Evolutionary conservation across 2,888 invertebrate species (phyloP).

Genomic region (Hirtodrosophila trivittata): DNA sequence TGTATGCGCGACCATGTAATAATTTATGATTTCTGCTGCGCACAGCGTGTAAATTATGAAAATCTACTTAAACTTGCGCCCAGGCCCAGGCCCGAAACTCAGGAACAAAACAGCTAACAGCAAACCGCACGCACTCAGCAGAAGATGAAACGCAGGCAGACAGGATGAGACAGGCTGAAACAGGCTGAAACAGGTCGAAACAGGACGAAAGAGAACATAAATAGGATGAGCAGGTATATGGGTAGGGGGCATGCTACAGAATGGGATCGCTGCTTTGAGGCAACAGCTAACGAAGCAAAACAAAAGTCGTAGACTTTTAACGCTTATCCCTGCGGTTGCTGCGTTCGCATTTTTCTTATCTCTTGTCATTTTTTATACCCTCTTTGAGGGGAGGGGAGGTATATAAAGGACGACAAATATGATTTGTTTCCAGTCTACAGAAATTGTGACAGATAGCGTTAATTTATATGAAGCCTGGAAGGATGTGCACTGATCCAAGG

Average conservation of each 20-base stretch:
- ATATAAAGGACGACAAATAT: constrained; percentile 23
- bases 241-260: constrained; percentile 2
- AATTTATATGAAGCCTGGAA: constrained; percentile 36
- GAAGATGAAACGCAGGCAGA: constrained; percentile 1
- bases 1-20: constrained; percentile 40
- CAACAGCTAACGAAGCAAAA: constrained; percentile 74
- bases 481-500: not conserved
- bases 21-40: constrained; percentile 71
- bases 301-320: constrained; percentile 61
- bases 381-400: constrained; percentile 28
- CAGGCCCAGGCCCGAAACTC: not conserved
- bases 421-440: constrained; percentile 44
- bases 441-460: constrained; percentile 26
- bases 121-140: constrained; percentile 33
- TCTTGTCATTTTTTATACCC: constrained; percentile 50
- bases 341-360: constrained; percentile 51
- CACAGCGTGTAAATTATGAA: constrained; percentile 75
- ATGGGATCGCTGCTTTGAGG: constrained; percentile 33
- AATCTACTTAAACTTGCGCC: constrained; percentile 76
- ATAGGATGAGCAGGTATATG: constrained; percentile 5
- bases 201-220: too few species aligned
- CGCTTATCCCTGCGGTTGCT: constrained; percentile 38
- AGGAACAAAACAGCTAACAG: not conserved
- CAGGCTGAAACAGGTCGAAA: not conserved
- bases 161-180: constrained; percentile 12